Conservation (phyloP, 2,888 invertebrate genomes). For the Zelleria hepariella region DNA sequence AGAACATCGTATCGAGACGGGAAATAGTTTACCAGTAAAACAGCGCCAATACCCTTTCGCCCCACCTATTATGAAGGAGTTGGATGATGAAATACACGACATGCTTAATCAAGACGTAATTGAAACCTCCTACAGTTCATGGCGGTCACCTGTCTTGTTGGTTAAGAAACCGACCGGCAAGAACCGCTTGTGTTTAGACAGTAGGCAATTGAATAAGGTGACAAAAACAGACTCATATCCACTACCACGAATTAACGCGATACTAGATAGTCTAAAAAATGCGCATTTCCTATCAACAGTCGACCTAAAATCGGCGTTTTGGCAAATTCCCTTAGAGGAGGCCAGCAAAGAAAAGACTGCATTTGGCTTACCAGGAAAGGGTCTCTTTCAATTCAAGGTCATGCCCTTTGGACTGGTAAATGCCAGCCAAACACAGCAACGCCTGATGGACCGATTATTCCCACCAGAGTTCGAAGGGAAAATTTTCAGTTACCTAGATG, state of each 20-base stretch:
- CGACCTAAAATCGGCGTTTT: conserved; percentile 24
- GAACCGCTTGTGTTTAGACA: conserved; percentile 9
- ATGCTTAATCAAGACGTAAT: conserved; percentile 10
- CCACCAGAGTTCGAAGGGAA: conserved; percentile 20
- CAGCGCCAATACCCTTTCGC: not conserved
- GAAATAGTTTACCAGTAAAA: not conserved
- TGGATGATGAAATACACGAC: not conserved
- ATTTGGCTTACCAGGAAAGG: too few species aligned
- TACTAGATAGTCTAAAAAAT: conserved; percentile 13
- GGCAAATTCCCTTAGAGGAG: conserved; percentile 19
- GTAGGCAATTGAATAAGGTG: conserved; percentile 14
- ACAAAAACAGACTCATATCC: conserved; percentile 15
- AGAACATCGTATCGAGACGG: conserved; percentile 1
- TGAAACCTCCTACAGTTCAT: conserved; percentile 10
- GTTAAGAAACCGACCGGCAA: conserved; percentile 3
- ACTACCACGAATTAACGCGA: conserved; percentile 10
- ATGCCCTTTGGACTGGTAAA: conserved; percentile 27
- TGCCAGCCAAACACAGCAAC: conserved; percentile 23
- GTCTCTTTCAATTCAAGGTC: too few species aligned
- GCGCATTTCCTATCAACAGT: conserved; percentile 14
- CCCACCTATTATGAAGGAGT: not conserved
- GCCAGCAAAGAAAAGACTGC: conserved; percentile 10
- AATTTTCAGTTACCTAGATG: conserved; percentile 18
- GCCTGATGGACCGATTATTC: conserved; percentile 21
- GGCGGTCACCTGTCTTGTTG: conserved; percentile 7